phyloP scores from a whole-genome alignment of 2,113 vertebrate species.

The Pelodiscus sinensis region DNA sequence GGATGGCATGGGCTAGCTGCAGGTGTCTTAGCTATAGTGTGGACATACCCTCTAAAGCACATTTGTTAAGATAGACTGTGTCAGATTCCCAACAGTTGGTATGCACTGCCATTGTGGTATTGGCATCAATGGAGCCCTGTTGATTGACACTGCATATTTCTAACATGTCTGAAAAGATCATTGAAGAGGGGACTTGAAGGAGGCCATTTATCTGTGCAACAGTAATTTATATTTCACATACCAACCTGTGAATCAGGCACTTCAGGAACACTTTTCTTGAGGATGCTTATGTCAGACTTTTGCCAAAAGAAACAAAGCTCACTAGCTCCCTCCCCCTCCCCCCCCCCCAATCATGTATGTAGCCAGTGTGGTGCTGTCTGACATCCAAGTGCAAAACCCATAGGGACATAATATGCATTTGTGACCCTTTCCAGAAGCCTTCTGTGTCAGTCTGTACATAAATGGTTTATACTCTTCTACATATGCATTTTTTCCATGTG shows the following conservation, averaged over 20 bases:
- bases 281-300: not conserved
- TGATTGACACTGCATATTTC: not conserved
- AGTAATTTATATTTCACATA: not conserved
- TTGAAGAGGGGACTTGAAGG: not conserved
- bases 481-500: no score
- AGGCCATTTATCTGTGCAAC: not conserved
- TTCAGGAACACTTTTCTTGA: not conserved
- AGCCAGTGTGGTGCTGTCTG: not conserved
- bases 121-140: not conserved
- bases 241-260: not conserved
- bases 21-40: not conserved
- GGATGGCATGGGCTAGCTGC: not conserved
- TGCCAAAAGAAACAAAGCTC: not conserved
- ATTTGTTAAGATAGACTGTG: no score
- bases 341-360: not conserved
- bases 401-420: no score
- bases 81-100: not conserved
- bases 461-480: no score
- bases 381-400: no score
- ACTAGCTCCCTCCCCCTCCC: not conserved
- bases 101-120: not conserved
- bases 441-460: no score
- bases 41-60: no score
- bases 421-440: no score
- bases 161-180: not conserved